A percentile compares a stretch with the other conserved stretches of the same genome.
Conservation (phyloP, 2,113 vertebrate genomes). For the Polypterus senegalus region DNA sequence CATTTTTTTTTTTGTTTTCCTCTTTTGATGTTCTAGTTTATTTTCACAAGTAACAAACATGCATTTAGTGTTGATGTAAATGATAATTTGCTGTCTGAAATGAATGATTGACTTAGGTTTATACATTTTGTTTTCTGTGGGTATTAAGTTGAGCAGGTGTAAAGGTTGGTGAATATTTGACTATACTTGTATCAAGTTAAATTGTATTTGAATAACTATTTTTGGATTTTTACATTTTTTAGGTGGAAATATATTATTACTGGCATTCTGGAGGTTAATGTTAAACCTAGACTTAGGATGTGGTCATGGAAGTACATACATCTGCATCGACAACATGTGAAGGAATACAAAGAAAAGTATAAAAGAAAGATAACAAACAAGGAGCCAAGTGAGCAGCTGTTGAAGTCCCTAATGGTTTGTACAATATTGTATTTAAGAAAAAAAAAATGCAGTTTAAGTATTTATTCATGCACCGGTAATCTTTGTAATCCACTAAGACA, state of each 20-base stretch:
- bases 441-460: too few species aligned
- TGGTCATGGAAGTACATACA: constrained; percentile 87
- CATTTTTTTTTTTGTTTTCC: background rate
- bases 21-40: background rate
- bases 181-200: constrained; percentile 19
- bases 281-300: constrained; percentile 73
- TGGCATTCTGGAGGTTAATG: constrained; percentile 72
- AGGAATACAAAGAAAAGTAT: constrained; percentile 73
- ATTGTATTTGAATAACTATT: background rate
- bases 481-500: background rate
- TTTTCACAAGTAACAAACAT: too few species aligned
- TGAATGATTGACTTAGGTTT: too few species aligned
- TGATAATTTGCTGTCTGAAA: too few species aligned
- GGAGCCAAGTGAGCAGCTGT: constrained; percentile 60
- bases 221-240: background rate
- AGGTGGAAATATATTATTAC: constrained; percentile 85
- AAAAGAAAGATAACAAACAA: constrained; percentile 80
- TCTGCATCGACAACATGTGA: constrained; percentile 60
- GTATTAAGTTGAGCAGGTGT: constrained; percentile 1
- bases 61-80: too few species aligned
- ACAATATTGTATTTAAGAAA: background rate
- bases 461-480: too few species aligned
- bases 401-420: constrained; percentile 62
- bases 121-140: too few species aligned
- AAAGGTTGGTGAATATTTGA: background rate